Percentiles rank a stretch among this genome's conserved stretches.
Evolutionary conservation across 1,140 invertebrate genomes (phyloP).

Genomic region (Mesaphorura yosii): DNA sequence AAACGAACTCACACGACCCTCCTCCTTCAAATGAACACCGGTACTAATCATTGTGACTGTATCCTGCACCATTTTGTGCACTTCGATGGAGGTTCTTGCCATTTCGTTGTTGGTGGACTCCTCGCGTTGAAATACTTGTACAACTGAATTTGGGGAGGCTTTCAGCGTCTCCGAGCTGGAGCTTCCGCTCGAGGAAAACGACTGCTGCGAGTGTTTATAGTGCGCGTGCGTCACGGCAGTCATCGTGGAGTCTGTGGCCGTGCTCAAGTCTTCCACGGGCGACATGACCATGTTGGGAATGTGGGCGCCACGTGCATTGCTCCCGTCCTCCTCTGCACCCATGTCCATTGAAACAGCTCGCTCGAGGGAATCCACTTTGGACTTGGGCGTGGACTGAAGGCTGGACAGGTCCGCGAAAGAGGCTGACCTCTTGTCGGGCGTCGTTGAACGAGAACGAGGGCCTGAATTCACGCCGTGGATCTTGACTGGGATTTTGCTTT

Average conservation of each 20-base stretch:
- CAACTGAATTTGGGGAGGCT: constrained; percentile 42
- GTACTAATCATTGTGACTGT: constrained; percentile 26
- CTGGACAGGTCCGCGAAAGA: constrained; percentile 67
- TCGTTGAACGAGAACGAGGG: constrained; percentile 7
- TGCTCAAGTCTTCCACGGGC: constrained; percentile 35
- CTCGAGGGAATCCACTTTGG: constrained; percentile 46
- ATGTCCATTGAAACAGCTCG: constrained; percentile 70
- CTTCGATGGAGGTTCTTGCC: constrained; percentile 6
- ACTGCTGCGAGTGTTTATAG: constrained; percentile 44
- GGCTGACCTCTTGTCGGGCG: constrained; percentile 56
- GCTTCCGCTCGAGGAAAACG: constrained; percentile 48
- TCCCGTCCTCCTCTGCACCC: constrained; percentile 47
- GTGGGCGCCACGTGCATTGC: constrained; percentile 49
- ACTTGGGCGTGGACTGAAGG: constrained; percentile 45
- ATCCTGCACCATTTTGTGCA: constrained; percentile 27
- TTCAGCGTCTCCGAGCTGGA: constrained; percentile 63
- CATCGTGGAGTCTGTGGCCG: constrained; percentile 31
- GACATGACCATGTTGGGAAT: no score
- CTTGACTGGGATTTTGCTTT: constrained; percentile 38
- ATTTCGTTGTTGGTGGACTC: neutral
- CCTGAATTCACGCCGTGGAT: constrained; percentile 38
- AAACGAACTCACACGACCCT: neutral
- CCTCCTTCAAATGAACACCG: constrained; percentile 11
- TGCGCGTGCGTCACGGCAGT: constrained; percentile 33
- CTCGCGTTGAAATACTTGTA: constrained; percentile 14